Evolutionary conservation across 2,113 vertebrate species (phyloP).

Genomic region (Candoia aspera): DNA sequence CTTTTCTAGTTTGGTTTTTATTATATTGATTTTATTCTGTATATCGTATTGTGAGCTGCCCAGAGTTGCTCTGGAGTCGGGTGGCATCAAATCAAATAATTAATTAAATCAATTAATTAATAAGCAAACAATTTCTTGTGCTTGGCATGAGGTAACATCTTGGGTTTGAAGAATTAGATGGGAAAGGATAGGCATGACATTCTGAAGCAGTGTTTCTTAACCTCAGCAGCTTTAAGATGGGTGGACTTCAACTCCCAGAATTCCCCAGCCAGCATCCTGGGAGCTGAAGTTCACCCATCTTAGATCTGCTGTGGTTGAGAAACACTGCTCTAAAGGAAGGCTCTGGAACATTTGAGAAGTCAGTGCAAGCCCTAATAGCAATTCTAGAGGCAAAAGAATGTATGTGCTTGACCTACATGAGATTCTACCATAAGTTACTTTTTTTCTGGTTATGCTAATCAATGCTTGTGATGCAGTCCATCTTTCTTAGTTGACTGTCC

Average conservation of each 20-base stretch:
- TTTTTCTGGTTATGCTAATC: not conserved
- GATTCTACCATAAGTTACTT: not conserved
- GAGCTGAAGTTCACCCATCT: no score
- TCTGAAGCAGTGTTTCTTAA: no score
- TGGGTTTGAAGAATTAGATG: not conserved
- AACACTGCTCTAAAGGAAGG: no score
- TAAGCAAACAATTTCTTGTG: not conserved
- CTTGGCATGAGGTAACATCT: not conserved
- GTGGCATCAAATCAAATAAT: not conserved
- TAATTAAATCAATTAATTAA: not conserved
- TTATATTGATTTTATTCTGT: not conserved
- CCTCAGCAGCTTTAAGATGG: no score
- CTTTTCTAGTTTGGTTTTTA: not conserved
- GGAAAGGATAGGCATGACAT: not conserved
- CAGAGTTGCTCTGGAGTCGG: not conserved
- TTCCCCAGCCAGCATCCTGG: no score
- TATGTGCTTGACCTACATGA: not conserved
- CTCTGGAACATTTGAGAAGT: no score
- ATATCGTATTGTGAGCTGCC: not conserved
- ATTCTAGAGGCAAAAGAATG: not conserved
- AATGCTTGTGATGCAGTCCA: not conserved
- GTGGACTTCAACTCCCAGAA: no score
- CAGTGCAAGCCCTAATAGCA: no score
- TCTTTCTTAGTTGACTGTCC: not conserved
- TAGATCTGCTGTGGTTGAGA: no score